phyloP scores from a whole-genome alignment of 64 coral and sea anemone genomes.

The Cladopsammia gracilis region DNA sequence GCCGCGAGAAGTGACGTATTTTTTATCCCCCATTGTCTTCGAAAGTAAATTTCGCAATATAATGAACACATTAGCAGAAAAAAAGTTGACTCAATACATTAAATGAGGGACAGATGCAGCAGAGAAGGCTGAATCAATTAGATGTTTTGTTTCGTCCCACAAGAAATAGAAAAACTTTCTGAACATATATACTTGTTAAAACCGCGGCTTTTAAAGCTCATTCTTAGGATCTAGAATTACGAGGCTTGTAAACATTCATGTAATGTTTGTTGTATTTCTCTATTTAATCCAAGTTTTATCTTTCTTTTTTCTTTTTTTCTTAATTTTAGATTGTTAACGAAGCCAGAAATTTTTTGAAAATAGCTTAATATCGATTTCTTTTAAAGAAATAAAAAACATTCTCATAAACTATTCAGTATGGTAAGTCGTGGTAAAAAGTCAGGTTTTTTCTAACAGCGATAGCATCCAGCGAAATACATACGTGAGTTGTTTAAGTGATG shows the following conservation, averaged over 20 bases:
- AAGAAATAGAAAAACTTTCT: slow-evolving; percentile 35
- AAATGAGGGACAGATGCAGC: slow-evolving; percentile 24
- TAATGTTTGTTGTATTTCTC: neutral
- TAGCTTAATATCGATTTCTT: slow-evolving; percentile 16
- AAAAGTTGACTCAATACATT: slow-evolving; percentile 7
- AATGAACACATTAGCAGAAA: slow-evolving; percentile 45
- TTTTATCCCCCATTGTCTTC: slow-evolving; percentile 1
- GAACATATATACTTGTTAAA: slow-evolving; percentile 31
- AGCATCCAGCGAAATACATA: slow-evolving; percentile 4
- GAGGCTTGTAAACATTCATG: neutral
- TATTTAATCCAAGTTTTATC: neutral
- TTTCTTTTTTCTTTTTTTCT: neutral
- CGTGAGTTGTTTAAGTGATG: slow-evolving; percentile 40
- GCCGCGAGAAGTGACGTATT: neutral
- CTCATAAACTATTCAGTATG: slow-evolving; percentile 50
- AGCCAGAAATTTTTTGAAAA: neutral
- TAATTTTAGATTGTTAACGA: neutral
- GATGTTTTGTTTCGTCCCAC: slow-evolving; percentile 16
- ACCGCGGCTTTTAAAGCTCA: slow-evolving; percentile 44
- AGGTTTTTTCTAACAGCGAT: neutral
- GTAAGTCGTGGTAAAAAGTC: slow-evolving; percentile 17
- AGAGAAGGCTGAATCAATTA: neutral
- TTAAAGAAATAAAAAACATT: neutral
- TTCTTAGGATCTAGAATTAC: neutral
- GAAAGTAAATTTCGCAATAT: slow-evolving; percentile 25